Evolutionary conservation across 92 coral and sea anemone species (phyloP), one percentile per base, ranked within the genome.

Genomic region (Plumapathes pennacea): DNA sequence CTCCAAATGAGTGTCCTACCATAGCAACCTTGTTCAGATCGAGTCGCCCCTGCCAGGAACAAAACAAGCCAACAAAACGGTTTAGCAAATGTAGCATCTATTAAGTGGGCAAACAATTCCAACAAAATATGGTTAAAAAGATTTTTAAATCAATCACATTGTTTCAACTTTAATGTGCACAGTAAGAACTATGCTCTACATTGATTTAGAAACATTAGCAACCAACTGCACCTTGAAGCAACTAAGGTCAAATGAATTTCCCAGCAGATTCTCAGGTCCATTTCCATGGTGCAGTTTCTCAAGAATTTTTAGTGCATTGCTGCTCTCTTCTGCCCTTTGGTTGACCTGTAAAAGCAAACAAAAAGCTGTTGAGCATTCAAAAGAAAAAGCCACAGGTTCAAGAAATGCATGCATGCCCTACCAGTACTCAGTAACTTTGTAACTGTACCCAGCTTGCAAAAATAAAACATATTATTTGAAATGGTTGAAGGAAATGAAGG

Each of bases 1-100:
- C 98, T 36, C 98, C 98, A 77, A 92, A 92, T 40, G 98, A 92
- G 58, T 92, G 98, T 0, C 98, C 98, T 32, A 88, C 54, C 5
- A 88, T 30, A 20, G 96, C 88, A 4, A 65, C 71, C 37, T 64
- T 76, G 37, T 66, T 46, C 12, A 88, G 78, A 48, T 92, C 83
- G 38, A 92, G 60, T 24, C 85, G 57, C 28, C 85, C 98, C 98
- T 92, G 53, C 11, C 54, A n/a, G 54, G 21, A 9, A 11, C 42
- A 39, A 67, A 43, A 48, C n/a, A 56, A 0, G 12, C 5, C 12
- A 46, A 32, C 25, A 27, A 38, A 28, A 14, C 2, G 23, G 32
- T 25, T 15, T 1, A 25, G 29, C 19, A 31, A 14, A 4, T 12
- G 7, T 27, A 8, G 0, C 26, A 34, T 34, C 8, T 13, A 34